Percentiles rank a stretch among this genome's conserved stretches.
phyloP scores from a whole-genome alignment of 2,888 invertebrate genomes.

The Rhamnusium bicolor region DNA sequence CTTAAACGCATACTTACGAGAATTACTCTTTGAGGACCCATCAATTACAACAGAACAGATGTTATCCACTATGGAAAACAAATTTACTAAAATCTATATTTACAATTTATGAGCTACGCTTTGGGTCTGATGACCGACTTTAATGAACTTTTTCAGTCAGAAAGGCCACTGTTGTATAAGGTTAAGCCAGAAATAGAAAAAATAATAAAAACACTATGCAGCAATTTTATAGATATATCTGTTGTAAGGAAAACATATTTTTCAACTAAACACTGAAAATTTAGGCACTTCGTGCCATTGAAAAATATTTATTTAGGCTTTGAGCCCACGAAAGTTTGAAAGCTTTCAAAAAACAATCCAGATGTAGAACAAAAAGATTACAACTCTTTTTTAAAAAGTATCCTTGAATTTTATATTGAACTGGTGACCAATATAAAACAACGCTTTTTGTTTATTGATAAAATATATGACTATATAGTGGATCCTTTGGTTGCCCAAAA shows the following conservation, averaged over 20 bases:
- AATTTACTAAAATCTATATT: conserved; percentile 23
- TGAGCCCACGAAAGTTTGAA: too few relatives aligned
- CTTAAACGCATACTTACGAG: conserved; percentile 42
- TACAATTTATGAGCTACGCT: conserved; percentile 27
- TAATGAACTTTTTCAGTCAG: conserved; percentile 29
- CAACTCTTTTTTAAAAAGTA: too few relatives aligned
- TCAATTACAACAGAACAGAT: conserved; percentile 21
- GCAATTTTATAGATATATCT: conserved; percentile 24
- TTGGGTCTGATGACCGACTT: conserved; percentile 24
- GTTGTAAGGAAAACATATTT: conserved; percentile 10
- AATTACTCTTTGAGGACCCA: conserved; percentile 18
- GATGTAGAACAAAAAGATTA: too few relatives aligned
- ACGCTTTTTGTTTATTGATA: too few relatives aligned
- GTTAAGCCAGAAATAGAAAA: conserved; percentile 25
- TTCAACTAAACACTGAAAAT: conserved; percentile 11
- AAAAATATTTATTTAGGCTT: conserved; percentile 1
- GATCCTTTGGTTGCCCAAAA: too few relatives aligned
- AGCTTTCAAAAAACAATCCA: too few relatives aligned
- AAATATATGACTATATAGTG: too few relatives aligned
- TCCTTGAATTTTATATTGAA: too few relatives aligned
- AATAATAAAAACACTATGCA: conserved; percentile 6
- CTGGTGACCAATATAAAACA: too few relatives aligned
- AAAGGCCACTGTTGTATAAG: conserved; percentile 16
- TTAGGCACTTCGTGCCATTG: conserved; percentile 1
- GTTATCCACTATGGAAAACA: conserved; percentile 6